Evolutionary conservation across 2,888 invertebrate species (phyloP), one percentile per base, ranked within the genome.

Genomic region (Tenthredo scrophulariae): DNA sequence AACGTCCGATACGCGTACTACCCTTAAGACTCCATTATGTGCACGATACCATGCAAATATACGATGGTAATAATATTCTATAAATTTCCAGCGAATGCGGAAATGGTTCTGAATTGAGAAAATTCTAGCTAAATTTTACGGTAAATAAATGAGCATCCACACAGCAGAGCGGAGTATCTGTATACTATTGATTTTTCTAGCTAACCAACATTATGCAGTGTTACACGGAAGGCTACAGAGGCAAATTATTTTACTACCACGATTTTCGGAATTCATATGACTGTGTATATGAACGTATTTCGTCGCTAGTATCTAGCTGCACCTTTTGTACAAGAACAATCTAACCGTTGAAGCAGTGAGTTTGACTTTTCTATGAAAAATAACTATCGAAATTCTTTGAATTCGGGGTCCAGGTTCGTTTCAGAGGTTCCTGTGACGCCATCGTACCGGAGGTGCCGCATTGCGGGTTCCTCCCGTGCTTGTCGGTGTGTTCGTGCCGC

Each of bases 401-500:
- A 67, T 67, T 26, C 46, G 83, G 67, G 83, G 83, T 83, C 83
- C 83, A 83, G 83, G 67, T 10, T 15, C 15, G 67, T 46, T 43
- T 83, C 67, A 26, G 65, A 83, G 82, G 67, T 46, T 83, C 83
- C 67, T 33, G 83, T 83, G 67, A 83, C 83, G 83, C 46, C 83
- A 67, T 83, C 67, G 83, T 43, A 46, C 83, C 83, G 40, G 67
- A 65, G 83, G 83, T 84, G 77, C 84, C 84, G 84, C 84, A 84
- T 79, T 84, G 84, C 84, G 84, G 84, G 77, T 84, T 84, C 65
- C 77, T 84, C 84, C 84, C 79, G 84, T 77, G 33, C 43, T 80
- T 26, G 58, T 75, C 84, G 70, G 74, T 84, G 77, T 84, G 77
- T 79, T 84, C 77, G 84, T 67, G 84, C 77, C 77, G 46, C 58